phyloP scores from a whole-genome alignment of 2,797 vertebrate genomes.

The Philypnodon macrostomus region DNA sequence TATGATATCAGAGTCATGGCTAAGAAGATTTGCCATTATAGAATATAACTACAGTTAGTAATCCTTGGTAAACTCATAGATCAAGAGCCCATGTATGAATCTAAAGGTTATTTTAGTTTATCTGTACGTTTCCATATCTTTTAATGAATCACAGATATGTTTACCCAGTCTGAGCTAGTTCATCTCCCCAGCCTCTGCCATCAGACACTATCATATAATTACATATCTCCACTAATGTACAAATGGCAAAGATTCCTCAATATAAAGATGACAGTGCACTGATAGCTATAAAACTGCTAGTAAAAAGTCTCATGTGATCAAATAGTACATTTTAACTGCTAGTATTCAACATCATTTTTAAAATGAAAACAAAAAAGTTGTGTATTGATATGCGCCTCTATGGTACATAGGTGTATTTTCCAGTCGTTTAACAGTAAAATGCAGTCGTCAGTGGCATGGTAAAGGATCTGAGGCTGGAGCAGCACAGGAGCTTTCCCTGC shows the following conservation, averaged over 20 bases:
- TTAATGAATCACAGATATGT: conserved; percentile 52
- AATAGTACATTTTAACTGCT: neutral
- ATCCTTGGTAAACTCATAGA: conserved; percentile 7
- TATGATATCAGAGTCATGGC: conserved; percentile 22
- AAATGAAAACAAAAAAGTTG: conserved; percentile 17
- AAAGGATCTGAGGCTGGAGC: conserved; percentile 53
- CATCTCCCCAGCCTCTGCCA: conserved; percentile 21
- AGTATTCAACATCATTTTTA: neutral
- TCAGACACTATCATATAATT: conserved; percentile 39
- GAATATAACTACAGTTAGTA: conserved; percentile 22
- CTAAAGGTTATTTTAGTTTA: conserved; percentile 32
- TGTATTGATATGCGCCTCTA: conserved; percentile 14
- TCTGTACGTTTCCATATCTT: conserved; percentile 44
- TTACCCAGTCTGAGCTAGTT: conserved; percentile 35
- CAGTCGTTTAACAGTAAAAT: conserved; percentile 50
- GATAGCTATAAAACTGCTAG: neutral
- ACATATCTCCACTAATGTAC: conserved; percentile 25
- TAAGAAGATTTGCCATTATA: conserved; percentile 28
- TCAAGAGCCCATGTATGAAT: conserved; percentile 19
- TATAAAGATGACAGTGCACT: conserved; percentile 3
- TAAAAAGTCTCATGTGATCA: no score
- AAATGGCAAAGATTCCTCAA: conserved; percentile 2
- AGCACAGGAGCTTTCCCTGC: conserved; percentile 64
- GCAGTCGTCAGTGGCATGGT: conserved; percentile 31
- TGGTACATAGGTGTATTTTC: conserved; percentile 36